phyloP scores from a whole-genome alignment of 2,797 vertebrate species.

The Holocentrus rufus region DNA sequence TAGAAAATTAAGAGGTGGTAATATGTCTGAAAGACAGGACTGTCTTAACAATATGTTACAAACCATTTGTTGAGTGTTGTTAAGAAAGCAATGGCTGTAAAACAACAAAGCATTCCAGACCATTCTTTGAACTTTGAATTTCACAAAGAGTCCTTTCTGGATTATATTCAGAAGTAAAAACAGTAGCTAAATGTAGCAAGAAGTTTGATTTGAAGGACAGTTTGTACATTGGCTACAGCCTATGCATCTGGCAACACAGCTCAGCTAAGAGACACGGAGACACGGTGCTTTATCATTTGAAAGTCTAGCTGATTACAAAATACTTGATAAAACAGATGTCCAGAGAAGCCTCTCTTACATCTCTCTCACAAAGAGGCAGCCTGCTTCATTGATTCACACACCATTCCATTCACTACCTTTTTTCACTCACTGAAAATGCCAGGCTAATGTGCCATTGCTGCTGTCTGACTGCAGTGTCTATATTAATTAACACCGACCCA shows the following conservation, averaged over 20 bases:
- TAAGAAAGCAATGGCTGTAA: too few species aligned
- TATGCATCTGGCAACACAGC: slow-evolving; percentile 8
- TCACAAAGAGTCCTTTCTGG: too few species aligned
- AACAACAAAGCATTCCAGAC: too few species aligned
- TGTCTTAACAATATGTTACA: too few species aligned
- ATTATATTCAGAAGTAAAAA: too few species aligned
- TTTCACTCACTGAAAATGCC: slow-evolving; percentile 45
- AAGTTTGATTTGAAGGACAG: neutral
- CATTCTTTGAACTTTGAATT: too few species aligned
- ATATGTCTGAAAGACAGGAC: too few species aligned
- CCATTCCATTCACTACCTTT: slow-evolving; percentile 53
- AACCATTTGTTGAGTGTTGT: too few species aligned
- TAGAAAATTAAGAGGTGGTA: too few species aligned
- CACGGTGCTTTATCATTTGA: slow-evolving; percentile 41
- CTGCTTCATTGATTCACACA: slow-evolving; percentile 47
- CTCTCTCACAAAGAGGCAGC: slow-evolving; percentile 46
- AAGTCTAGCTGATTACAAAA: slow-evolving; percentile 37
- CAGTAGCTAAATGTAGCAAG: slow-evolving; percentile 22
- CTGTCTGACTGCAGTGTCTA: slow-evolving; percentile 38
- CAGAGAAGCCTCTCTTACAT: slow-evolving; percentile 5
- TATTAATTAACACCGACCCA: slow-evolving; percentile 49
- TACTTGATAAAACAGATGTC: slow-evolving; percentile 40
- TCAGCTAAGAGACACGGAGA: slow-evolving; percentile 38
- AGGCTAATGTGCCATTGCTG: slow-evolving; percentile 45
- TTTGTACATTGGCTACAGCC: neutral